Percentiles rank a stretch among this genome's conserved stretches.
phyloP scores from a whole-genome alignment of 2,113 vertebrate genomes.

The Rhizomys pruinosus region DNA sequence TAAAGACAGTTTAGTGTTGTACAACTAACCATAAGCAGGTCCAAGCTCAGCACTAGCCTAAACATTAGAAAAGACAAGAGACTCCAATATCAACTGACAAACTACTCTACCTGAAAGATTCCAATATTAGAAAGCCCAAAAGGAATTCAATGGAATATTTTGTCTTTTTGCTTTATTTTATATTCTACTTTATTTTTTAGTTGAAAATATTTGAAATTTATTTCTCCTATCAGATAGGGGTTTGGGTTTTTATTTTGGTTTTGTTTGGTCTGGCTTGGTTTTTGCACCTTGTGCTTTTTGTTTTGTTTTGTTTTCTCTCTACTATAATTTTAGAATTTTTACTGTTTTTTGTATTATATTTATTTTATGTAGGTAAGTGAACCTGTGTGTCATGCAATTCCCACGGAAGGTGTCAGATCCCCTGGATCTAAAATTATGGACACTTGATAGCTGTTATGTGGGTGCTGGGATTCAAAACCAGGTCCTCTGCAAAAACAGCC shows the following conservation, averaged over 20 bases:
- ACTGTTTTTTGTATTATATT: background rate
- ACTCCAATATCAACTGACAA: background rate
- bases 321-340: background rate
- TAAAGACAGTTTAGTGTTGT: background rate
- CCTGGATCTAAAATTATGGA: no score
- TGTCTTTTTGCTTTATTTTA: background rate
- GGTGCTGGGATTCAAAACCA: no score
- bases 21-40: background rate
- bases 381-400: no score
- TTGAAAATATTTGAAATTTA: background rate
- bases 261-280: no score
- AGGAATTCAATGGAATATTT: background rate
- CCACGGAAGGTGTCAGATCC: no score
- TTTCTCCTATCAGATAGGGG: background rate
- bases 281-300: background rate
- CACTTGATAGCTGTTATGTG: no score
- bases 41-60: background rate
- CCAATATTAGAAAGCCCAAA: background rate
- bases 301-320: no score
- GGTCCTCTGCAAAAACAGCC: no score
- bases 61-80: background rate
- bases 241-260: background rate
- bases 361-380: no score
- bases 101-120: background rate
- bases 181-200: background rate